Evolutionary conservation across 92 coral and sea anemone species (phyloP), one percentile per base, ranked within the genome.

Genomic region (Phymanthus crucifer): DNA sequence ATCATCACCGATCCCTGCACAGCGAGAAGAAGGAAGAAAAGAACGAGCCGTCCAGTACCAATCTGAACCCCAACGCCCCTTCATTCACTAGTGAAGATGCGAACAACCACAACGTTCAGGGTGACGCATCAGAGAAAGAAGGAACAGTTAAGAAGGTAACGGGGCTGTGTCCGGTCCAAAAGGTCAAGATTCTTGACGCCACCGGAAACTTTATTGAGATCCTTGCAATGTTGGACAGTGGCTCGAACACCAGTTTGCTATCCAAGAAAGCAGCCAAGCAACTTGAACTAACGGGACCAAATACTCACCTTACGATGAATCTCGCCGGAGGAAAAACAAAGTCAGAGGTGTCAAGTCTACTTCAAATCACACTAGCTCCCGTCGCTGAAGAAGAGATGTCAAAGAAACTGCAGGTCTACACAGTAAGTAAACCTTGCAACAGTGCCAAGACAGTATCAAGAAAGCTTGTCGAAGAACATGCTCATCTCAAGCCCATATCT

Each of bases 361-460:
- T 91, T 1, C 73, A 87, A 34, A 73, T 90, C 54, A 85, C 83
- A 57, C 81, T 71, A 24, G 76, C 73, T n/a, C 77, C 94, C 35
- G 88, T 82, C 21, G 47, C 37, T 11, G 91, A 90, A 31, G 80
- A 87, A 75, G 80, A 77, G 45, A 79, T 84, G 21, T 26, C 47
- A 79, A 87, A 90, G 79, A 68, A 21, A 4, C 74, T 83, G 11
- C 73, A 70, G 23, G 91, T 87, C 40, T 85, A 91, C 48, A 91
- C 94, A 10, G 91, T 88, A 19, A 71, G 83, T 73, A 91, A 78
- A 72, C 90, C 94, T 18, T 91, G 91, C 75, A 91, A 82, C 74
- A 65, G 70, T 47, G 91, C 81, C 43, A 91, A 75, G 71, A 87
- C 89, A 11, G 46, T 84, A 14, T 84, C 89, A 17, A 56, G 47